Base-by-base conservation (phyloP, 2,113 vertebrate species). In the Cepphus grylle region DNA sequence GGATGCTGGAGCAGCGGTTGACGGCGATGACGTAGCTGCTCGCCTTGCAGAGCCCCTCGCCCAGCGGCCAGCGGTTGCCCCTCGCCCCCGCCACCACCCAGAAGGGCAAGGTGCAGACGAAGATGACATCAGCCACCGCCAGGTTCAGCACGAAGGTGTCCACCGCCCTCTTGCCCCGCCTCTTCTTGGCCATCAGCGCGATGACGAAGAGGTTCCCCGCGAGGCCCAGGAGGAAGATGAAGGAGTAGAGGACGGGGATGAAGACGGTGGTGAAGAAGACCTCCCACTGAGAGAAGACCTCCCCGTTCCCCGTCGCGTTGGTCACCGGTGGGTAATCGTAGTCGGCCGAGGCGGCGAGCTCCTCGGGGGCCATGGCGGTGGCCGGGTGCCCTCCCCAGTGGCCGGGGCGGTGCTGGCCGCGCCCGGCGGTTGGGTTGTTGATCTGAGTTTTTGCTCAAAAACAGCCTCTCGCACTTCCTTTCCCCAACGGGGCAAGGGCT, bases 81-180 rank as follows among this genome's bases (percentile, higher is more conserved):
- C 61, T 86, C 7, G 94, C 91, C 30, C 97, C 97, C 2, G 99
- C 97, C 26, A 63, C 32, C 11, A 98, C 98, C 99, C 99, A 99
- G 42, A 99, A 92, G 2, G 99, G 99, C 95, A 99, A 91, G 1
- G 98, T 99, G 81, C 98, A 81, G 90, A 99, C 97, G 8, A 99
- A 99, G 77, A 99, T 21, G 38, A 99, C 97, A 81, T 99, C 99
- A 0, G 99, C 99, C 72, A 98, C 59, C 1, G 99, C 99, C 95
- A 99, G 97, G 95, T 99, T 98, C 86, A 98, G 40, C 47, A 99
- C 97, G 34, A 99, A 99, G 5, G 97, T 99, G 95, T 99, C 99
- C 86, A 99, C 98, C 62, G 98, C 95, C 55, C 99, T 98, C 53
- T 97, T 97, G 6, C 94, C 85, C 25, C 86, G 96, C 5, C 92